Evolutionary conservation across 2,888 invertebrate species (phyloP).

Genomic region (Myopa testacea): DNA sequence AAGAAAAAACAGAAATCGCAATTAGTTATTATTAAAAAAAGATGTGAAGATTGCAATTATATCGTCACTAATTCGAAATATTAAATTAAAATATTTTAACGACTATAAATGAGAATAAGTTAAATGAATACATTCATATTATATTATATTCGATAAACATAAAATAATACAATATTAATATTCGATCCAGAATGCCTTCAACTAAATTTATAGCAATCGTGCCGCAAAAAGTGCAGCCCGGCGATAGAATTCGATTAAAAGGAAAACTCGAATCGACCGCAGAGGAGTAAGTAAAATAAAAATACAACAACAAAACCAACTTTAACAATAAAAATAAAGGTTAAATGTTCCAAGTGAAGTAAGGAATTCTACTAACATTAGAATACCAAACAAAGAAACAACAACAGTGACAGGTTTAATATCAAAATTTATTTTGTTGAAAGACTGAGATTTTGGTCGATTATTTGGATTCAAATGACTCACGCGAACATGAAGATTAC

Average conservation of each 20-base stretch:
- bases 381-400: background rate
- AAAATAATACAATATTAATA: background rate
- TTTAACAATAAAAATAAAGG: slow-evolving; percentile 34
- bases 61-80: background rate
- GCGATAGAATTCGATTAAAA: slow-evolving; percentile 59
- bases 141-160: background rate
- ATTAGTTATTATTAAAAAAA: background rate
- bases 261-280: slow-evolving; percentile 58
- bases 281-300: slow-evolving; percentile 60
- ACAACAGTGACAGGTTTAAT: background rate
- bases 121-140: background rate
- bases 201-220: slow-evolving; percentile 56
- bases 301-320: slow-evolving; percentile 44
- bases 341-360: background rate
- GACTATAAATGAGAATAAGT: background rate
- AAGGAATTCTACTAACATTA: background rate
- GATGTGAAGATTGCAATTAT: background rate
- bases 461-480: too few relatives aligned
- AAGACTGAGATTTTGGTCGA: background rate
- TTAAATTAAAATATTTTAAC: background rate
- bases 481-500: too few relatives aligned
- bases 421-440: background rate
- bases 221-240: slow-evolving; percentile 54
- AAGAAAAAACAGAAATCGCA: background rate
- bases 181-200: slow-evolving; percentile 52